Base-by-base conservation (phyloP, 2,888 invertebrate genomes). In the Lasioglossum pauxillum region DNA sequence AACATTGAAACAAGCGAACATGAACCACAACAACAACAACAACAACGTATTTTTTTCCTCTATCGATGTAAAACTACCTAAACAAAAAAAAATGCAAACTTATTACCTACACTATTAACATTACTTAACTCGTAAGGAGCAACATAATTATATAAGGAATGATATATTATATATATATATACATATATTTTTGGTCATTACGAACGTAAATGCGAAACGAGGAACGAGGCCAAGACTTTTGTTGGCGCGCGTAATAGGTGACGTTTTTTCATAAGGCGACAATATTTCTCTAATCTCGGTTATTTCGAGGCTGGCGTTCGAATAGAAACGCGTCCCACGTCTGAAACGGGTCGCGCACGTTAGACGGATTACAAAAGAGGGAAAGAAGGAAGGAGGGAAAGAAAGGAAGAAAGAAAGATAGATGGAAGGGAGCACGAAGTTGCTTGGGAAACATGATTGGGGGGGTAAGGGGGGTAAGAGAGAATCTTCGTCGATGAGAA, bases 181-280 rank as follows among this genome's bases (percentile, higher is more conserved):
- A 93, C 94, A 95, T 95, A 95, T 95, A 95, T 95, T 95, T 95
- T 95, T 95, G 94, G 94, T 95, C 95, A 95, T 95, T 94, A 93
- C 91, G 88, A 89, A 87, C 90, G 90, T 91, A 90, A 73, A 73
- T 91, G 92, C 90, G 91, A 92, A 88, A 89, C 89, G 91, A 92
- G 92, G 67, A 91, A 92, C 91, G 91, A 92, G 73, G 93, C 93
- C 94, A 94, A 94, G 93, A 91, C 93, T 92, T 94, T 94, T 94
- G 93, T 93, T 95, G 94, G 94, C 93, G 91, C 91, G 93, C 92
- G 91, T 86, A 89, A 49, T 88, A 88, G 87, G 88, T 88, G 90
- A 89, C 92, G 92, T 92, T 94, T 94, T 94, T 94, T 94, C 93
- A 94, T 92, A 93, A 94, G 92, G 92, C 92, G 95, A 95, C 95